Conservation (phyloP, 2,797 vertebrate species). For the Peromyscus melanophrys region DNA sequence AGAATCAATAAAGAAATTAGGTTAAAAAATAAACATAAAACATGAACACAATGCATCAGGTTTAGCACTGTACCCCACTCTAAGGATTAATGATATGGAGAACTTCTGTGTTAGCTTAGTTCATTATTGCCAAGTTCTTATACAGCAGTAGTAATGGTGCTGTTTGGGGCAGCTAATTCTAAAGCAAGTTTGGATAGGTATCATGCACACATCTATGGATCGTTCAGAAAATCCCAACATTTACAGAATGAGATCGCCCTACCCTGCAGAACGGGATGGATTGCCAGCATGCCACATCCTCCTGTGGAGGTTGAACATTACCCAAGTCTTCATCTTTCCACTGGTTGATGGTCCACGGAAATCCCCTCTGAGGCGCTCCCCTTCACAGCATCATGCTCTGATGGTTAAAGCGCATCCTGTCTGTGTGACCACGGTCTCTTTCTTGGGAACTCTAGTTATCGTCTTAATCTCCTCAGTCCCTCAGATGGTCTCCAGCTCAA, state of each 20-base stretch:
- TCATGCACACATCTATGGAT: neutral
- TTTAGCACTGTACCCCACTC: neutral
- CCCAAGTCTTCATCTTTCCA: neutral
- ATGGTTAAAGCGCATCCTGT: neutral
- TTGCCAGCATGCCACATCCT: neutral
- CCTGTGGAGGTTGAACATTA: neutral
- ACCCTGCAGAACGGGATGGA: neutral
- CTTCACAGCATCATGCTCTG: conserved; percentile 16
- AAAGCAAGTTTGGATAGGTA: neutral
- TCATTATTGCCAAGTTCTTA: neutral
- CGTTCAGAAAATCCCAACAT: neutral
- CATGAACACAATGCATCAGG: neutral
- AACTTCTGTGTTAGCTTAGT: neutral
- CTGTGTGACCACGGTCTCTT: neutral
- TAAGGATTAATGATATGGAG: neutral
- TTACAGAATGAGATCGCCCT: neutral
- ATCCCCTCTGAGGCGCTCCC: neutral
- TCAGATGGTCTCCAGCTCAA: neutral
- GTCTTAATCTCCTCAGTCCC: neutral
- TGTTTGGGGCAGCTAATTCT: neutral
- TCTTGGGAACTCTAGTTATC: neutral
- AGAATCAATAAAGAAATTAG: neutral
- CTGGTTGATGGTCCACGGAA: neutral
- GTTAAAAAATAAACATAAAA: conserved; percentile 13
- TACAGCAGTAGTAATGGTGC: neutral